Evolutionary conservation across 2,888 invertebrate genomes (phyloP).

Genomic region (Andricus curvator): DNA sequence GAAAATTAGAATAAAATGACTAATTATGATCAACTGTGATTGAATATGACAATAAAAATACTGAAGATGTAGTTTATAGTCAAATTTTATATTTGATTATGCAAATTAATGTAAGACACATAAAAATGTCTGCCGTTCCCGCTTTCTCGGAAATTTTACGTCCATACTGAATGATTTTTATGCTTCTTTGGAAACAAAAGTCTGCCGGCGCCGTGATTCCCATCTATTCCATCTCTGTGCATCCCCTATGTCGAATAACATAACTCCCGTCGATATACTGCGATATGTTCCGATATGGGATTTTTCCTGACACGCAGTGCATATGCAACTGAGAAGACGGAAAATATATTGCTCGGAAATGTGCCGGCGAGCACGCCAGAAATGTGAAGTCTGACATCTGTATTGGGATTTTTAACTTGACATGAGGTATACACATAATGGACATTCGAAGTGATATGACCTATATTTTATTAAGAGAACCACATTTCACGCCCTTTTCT

Average conservation of each 20-base stretch:
- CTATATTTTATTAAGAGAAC: neutral
- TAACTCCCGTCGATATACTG: conserved; percentile 42
- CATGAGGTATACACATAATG: neutral
- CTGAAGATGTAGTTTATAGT: conserved; percentile 61
- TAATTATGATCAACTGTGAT: conserved; percentile 41
- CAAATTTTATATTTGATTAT: conserved; percentile 77
- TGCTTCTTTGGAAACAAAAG: conserved; percentile 75
- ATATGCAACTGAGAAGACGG: conserved; percentile 63
- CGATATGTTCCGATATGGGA: conserved; percentile 35
- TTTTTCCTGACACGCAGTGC: conserved; percentile 58
- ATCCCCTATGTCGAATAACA: conserved; percentile 44
- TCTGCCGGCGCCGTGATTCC: conserved; percentile 69
- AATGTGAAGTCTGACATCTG: neutral
- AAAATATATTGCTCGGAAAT: conserved; percentile 59
- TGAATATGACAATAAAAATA: conserved; percentile 43
- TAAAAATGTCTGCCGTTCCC: conserved; percentile 71
- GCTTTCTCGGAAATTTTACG: conserved; percentile 63
- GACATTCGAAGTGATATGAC: no score
- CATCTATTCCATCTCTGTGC: conserved; percentile 47
- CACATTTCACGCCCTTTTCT: no score
- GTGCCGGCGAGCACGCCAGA: neutral
- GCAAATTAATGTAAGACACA: conserved; percentile 76
- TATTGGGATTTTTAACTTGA: neutral
- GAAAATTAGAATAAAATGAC: neutral
- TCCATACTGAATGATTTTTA: conserved; percentile 69